phyloP scores from a whole-genome alignment of 1,140 invertebrate genomes.

The Phocides pigmalion region DNA sequence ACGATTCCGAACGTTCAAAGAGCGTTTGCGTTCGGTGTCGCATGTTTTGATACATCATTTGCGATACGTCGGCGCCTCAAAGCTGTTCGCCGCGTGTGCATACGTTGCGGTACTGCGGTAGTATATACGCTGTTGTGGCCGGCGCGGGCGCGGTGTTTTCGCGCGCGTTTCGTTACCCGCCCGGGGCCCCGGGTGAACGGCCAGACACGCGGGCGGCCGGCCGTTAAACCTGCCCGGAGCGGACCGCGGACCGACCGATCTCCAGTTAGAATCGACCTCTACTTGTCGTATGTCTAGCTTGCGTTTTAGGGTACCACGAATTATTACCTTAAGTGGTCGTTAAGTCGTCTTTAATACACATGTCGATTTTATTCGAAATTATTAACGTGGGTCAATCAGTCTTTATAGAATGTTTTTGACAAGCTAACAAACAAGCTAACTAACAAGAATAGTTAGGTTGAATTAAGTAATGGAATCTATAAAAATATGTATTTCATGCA shows the following conservation, averaged over 20 bases:
- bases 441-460: too few relatives aligned
- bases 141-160: conserved; percentile 76
- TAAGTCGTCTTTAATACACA: too few relatives aligned
- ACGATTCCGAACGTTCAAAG: too few relatives aligned
- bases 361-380: too few relatives aligned
- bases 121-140: conserved; percentile 26
- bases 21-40: too few relatives aligned
- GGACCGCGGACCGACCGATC: conserved; percentile 54
- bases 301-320: conserved; percentile 21
- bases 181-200: conserved; percentile 78
- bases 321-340: conserved; percentile 15
- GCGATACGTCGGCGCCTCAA: too few relatives aligned
- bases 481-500: too few relatives aligned
- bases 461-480: too few relatives aligned
- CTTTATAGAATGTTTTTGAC: too few relatives aligned
- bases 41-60: too few relatives aligned
- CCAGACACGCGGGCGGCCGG: conserved; percentile 76
- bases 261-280: conserved; percentile 36
- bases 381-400: too few relatives aligned
- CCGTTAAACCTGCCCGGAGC: conserved; percentile 77
- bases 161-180: conserved; percentile 67
- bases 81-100: neutral
- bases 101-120: conserved; percentile 8
- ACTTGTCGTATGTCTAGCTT: conserved; percentile 24
- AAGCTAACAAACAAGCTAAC: too few relatives aligned